Evolutionary conservation across 2,797 vertebrate species (phyloP).

Genomic region (Myripristis jacobus): DNA sequence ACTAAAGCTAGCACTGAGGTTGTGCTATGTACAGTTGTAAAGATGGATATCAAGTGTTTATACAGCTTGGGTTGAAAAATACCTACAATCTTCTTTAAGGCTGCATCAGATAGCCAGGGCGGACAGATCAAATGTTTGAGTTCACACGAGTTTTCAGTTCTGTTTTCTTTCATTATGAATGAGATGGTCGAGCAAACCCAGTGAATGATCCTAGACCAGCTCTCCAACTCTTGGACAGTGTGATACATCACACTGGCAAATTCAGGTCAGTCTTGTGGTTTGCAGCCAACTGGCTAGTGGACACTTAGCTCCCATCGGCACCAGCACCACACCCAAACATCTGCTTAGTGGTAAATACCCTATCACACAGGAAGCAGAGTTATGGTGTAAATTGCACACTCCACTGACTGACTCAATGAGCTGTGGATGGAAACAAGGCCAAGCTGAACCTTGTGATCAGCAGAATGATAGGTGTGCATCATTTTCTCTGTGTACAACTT

Average conservation of each 20-base stretch:
- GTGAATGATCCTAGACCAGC: background rate
- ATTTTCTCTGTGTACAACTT: background rate
- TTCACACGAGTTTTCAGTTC: background rate
- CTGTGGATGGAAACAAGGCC: conserved; percentile 26
- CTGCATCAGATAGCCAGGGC: conserved; percentile 1
- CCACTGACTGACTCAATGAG: conserved; percentile 41
- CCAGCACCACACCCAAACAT: conserved; percentile 51
- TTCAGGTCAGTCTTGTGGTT: conserved; percentile 41
- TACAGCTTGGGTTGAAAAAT: too few species aligned
- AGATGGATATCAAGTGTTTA: too few species aligned
- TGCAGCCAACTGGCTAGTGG: conserved; percentile 22
- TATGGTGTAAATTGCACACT: conserved; percentile 13
- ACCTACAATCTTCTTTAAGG: background rate
- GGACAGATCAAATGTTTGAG: background rate
- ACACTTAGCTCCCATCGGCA: conserved; percentile 29
- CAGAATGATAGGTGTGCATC: background rate
- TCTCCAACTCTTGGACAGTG: conserved; percentile 18
- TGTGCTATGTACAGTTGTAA: too few species aligned
- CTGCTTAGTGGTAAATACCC: conserved; percentile 50
- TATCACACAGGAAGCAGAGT: conserved; percentile 32
- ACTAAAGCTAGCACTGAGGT: too few species aligned
- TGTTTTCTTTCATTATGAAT: too few species aligned
- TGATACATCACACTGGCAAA: conserved; percentile 11
- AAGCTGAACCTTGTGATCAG: background rate
- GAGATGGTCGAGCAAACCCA: too few species aligned